Evolutionary conservation across 2,797 vertebrate genomes (phyloP).

Genomic region (Podarcis lilfordi): DNA sequence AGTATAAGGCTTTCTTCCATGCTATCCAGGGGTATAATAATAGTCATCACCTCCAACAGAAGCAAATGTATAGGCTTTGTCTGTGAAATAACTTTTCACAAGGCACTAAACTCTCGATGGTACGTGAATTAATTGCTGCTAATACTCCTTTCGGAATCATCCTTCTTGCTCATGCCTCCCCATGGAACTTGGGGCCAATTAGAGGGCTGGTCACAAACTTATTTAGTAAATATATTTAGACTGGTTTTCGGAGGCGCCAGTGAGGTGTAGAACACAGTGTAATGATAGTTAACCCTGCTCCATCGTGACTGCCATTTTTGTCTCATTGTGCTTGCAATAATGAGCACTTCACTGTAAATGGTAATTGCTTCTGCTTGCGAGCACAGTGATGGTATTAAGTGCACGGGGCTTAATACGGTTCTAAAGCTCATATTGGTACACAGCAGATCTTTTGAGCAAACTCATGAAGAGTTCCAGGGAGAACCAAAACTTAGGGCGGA

Average conservation of each 20-base stretch:
- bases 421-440: not conserved
- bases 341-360: not conserved
- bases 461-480: not conserved
- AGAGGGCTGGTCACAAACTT: not conserved
- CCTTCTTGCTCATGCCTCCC: not conserved
- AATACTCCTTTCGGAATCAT: not conserved
- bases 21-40: not conserved
- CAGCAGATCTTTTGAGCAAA: not conserved
- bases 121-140: conserved; percentile 1
- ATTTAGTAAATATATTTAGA: not conserved
- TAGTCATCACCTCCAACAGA: conserved; percentile 5
- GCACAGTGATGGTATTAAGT: not conserved
- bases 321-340: not conserved
- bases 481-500: not conserved
- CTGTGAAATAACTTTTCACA: conserved; percentile 3
- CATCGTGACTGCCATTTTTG: not conserved
- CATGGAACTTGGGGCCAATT: not conserved
- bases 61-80: not conserved
- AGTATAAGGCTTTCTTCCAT: not conserved
- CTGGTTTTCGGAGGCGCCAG: not conserved
- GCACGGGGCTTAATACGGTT: not conserved
- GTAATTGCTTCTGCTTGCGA: conserved; percentile 8
- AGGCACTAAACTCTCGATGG: not conserved
- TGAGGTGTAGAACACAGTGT: not conserved
- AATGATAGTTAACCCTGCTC: not conserved